phyloP scores from a whole-genome alignment of 2,113 vertebrate species.

The Heliornis fulica region DNA sequence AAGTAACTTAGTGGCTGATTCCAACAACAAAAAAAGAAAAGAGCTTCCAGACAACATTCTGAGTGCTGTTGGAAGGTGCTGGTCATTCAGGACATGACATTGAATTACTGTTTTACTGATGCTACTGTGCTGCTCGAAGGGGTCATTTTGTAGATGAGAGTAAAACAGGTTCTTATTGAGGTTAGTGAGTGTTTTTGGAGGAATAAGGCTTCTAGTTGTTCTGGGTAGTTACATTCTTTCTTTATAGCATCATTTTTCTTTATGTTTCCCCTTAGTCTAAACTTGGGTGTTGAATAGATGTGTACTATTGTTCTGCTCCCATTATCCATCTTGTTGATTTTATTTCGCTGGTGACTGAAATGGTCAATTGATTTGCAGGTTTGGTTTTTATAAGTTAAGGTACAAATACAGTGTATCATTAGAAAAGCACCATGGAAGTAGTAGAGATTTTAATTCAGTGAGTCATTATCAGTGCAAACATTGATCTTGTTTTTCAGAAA shows the following conservation, averaged over 20 bases:
- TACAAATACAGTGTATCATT: constrained; percentile 1
- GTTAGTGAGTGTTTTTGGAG: neutral
- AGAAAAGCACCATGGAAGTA: neutral
- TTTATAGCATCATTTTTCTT: neutral
- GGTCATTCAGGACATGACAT: neutral
- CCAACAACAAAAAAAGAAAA: neutral
- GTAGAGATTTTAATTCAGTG: constrained; percentile 18
- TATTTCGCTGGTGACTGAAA: constrained; percentile 25
- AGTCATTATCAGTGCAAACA: neutral
- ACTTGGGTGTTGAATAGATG: neutral
- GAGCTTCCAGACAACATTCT: neutral
- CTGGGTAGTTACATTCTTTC: neutral
- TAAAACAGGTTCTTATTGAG: neutral
- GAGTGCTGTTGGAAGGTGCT: neutral
- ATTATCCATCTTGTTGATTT: constrained; percentile 10
- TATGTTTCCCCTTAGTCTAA: neutral
- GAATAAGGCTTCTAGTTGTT: neutral
- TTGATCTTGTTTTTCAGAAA: constrained; percentile 2
- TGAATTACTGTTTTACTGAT: neutral
- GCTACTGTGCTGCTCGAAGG: neutral
- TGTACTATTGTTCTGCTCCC: neutral
- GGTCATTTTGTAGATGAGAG: neutral
- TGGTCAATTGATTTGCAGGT: neutral
- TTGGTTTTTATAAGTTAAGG: neutral
- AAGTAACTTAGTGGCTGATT: neutral